Percentiles rank a stretch among this genome's conserved stretches.
phyloP scores from a whole-genome alignment of 2,888 invertebrate species.

The Malachius bipustulatus region DNA sequence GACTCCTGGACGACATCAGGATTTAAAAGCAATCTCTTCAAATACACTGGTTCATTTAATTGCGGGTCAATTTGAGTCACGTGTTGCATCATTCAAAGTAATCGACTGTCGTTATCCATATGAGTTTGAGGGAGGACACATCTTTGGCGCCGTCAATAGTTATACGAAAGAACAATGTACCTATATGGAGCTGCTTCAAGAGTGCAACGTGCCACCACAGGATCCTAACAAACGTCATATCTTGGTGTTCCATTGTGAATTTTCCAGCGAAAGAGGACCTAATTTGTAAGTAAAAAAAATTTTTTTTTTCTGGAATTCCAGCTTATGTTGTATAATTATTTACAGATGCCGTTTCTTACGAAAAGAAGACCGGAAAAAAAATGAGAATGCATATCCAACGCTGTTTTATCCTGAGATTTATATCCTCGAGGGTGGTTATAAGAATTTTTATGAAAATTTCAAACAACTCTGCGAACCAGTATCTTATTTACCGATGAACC shows the following conservation, averaged over 20 bases:
- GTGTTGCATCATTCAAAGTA: constrained; percentile 58
- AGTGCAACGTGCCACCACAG: constrained; percentile 21
- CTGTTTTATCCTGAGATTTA: constrained; percentile 89
- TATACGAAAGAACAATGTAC: constrained; percentile 70
- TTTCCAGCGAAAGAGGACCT: constrained; percentile 91
- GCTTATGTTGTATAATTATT: no score
- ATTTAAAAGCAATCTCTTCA: constrained; percentile 66
- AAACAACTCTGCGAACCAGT: constrained; percentile 58
- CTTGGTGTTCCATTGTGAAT: constrained; percentile 95
- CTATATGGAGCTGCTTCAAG: constrained; percentile 44
- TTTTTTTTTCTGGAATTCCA: no score
- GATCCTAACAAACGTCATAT: constrained; percentile 48
- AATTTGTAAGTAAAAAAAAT: constrained; percentile 85
- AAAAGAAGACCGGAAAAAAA: constrained; percentile 66
- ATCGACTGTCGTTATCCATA: constrained; percentile 95
- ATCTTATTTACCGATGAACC: constrained; percentile 74
- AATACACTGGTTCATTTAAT: constrained; percentile 63
- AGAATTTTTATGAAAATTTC: constrained; percentile 63
- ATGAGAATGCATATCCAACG: constrained; percentile 71
- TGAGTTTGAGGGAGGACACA: constrained; percentile 88
- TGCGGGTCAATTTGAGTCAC: constrained; percentile 52
- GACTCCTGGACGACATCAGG: constrained; percentile 59
- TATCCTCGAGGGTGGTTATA: constrained; percentile 82
- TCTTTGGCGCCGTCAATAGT: constrained; percentile 68
- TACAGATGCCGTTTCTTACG: constrained; percentile 75